Percentiles rank a stretch among this genome's conserved stretches.
phyloP scores from a whole-genome alignment of 2,888 invertebrate species.

The Schizaphis graminum region DNA sequence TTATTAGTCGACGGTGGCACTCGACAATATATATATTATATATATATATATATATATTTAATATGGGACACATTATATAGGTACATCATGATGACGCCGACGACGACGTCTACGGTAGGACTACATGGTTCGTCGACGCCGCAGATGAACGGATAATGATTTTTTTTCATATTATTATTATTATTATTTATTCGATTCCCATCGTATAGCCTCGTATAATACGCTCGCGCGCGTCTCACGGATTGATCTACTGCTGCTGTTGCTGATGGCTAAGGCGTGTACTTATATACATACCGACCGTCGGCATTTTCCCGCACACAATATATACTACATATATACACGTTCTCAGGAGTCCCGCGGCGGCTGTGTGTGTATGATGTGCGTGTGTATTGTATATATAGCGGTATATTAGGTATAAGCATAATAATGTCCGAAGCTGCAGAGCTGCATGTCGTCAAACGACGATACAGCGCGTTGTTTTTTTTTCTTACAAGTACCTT shows the following conservation, averaged over 20 bases:
- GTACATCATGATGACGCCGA: slow-evolving; percentile 27
- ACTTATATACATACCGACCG: neutral
- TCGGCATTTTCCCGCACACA: neutral
- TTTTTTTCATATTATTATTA: neutral
- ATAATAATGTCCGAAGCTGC: neutral
- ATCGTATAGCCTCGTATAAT: neutral
- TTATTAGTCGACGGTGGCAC: slow-evolving; percentile 25
- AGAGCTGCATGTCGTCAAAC: neutral
- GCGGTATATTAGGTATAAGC: neutral
- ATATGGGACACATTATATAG: neutral
- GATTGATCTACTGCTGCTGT: slow-evolving; percentile 36
- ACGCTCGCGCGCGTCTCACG: neutral
- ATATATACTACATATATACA: neutral
- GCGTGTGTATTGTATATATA: neutral
- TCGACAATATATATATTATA: neutral
- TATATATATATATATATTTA: neutral
- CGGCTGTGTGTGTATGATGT: neutral
- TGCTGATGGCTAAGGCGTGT: neutral
- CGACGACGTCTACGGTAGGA: slow-evolving; percentile 27
- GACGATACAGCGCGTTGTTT: neutral
- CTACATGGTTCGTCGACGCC: slow-evolving; percentile 16
- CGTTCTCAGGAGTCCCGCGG: slow-evolving; percentile 5
- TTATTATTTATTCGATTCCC: slow-evolving; percentile 32
- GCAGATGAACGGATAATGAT: slow-evolving; percentile 42
- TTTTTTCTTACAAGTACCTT: neutral